These are phyloP conservation scores for Crocodylus rhombifer DNA, from an alignment of 2,797 vertebrate species.

Conservation along the genomic window DNA sequence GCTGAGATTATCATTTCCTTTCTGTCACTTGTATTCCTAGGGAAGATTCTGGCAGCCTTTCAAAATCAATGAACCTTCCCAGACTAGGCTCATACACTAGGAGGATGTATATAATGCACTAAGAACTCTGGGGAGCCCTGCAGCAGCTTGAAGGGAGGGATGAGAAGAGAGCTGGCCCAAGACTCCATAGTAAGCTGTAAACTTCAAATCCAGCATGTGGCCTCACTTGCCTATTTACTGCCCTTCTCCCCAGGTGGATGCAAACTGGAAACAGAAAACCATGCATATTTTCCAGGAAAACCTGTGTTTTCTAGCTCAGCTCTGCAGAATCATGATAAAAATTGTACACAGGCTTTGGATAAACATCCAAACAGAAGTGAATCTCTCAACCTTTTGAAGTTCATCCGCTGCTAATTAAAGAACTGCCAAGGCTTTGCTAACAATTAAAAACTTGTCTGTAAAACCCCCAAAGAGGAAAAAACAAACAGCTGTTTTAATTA, in stretches of 20 bases:
- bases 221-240: not conserved
- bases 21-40: conserved; percentile 3
- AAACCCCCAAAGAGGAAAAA: conserved; percentile 71
- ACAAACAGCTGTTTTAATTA: conserved; percentile 76
- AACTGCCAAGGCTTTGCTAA: conserved; percentile 73
- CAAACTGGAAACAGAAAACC: not conserved
- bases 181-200: not conserved
- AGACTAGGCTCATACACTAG: not conserved
- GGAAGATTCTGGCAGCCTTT: not conserved
- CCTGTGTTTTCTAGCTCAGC: not conserved
- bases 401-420: conserved; percentile 72
- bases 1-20: conserved; percentile 7
- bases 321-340: conserved; percentile 31
- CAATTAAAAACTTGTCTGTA: conserved; percentile 74
- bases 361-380: conserved; percentile 60
- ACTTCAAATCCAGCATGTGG: not conserved
- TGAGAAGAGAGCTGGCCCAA: not conserved
- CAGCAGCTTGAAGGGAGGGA: not conserved
- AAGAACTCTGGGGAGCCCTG: not conserved
- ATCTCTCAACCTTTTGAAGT: conserved; percentile 67
- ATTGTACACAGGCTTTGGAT: conserved; percentile 44
- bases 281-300: conserved; percentile 30
- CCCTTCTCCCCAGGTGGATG: not conserved
- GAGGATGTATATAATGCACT: not conserved
- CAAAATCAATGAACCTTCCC: not conserved